phyloP scores from a whole-genome alignment of 2,797 vertebrate species.

The Pipistrellus pipistrellus region DNA sequence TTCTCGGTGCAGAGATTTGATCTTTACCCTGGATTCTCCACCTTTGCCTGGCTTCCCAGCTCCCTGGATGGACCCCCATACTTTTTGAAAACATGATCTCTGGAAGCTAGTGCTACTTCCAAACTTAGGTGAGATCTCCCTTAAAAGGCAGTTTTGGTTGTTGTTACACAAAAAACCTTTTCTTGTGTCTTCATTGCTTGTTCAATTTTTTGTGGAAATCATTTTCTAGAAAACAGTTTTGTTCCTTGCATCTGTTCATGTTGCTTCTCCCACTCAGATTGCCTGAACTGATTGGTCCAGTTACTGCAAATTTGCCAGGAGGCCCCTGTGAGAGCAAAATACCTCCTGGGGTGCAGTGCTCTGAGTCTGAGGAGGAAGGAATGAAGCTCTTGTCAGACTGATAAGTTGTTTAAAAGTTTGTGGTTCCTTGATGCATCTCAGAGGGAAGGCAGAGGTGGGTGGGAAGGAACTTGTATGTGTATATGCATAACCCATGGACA shows the following conservation, averaged over 20 bases:
- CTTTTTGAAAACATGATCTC: constrained; percentile 58
- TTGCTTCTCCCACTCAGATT: constrained; percentile 58
- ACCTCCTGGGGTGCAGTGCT: background rate
- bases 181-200: constrained; percentile 62
- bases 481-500: too few species aligned
- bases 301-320: constrained; percentile 19
- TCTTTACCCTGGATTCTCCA: background rate
- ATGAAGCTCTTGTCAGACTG: background rate
- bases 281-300: background rate
- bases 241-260: constrained; percentile 2
- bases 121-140: constrained; percentile 29
- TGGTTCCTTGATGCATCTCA: background rate
- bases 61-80: background rate
- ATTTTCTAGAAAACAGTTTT: constrained; percentile 76
- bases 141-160: constrained; percentile 30
- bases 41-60: background rate
- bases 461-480: too few species aligned
- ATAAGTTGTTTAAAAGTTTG: background rate
- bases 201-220: constrained; percentile 76
- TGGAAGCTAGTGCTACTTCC: constrained; percentile 63
- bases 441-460: too few species aligned
- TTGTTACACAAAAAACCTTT: constrained; percentile 56
- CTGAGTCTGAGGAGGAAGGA: background rate
- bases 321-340: background rate
- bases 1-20: constrained; percentile 62